These are phyloP conservation scores for Ceyx margarethae DNA, from an alignment of 2,113 vertebrate species.

Conservation along the genomic window DNA sequence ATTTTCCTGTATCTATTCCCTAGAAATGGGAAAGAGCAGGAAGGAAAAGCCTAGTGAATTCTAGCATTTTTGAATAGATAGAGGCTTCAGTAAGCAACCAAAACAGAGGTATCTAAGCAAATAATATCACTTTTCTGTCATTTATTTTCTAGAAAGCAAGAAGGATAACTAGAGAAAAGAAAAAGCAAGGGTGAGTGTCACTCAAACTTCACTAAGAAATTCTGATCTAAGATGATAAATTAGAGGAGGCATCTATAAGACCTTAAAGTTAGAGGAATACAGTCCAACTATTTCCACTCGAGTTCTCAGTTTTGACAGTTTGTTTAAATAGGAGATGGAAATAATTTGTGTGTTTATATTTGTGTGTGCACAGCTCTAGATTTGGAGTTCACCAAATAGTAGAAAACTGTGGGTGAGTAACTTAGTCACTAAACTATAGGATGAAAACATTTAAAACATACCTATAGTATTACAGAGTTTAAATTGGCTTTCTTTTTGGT, in stretches of 20 bases:
- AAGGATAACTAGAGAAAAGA: background rate
- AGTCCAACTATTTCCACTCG: background rate
- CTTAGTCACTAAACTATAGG: background rate
- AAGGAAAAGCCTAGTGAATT: background rate
- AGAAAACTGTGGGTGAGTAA: background rate
- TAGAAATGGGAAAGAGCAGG: background rate
- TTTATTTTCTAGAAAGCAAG: background rate
- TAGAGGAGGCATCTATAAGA: background rate
- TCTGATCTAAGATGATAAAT: background rate
- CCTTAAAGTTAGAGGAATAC: background rate
- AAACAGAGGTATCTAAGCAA: background rate
- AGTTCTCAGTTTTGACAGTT: background rate
- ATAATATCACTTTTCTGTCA: background rate
- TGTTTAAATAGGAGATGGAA: background rate
- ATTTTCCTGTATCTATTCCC: background rate
- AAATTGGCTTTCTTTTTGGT: background rate
- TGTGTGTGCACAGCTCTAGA: background rate
- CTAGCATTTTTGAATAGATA: background rate
- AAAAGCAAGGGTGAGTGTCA: background rate
- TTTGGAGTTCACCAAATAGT: background rate
- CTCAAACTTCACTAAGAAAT: background rate
- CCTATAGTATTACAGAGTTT: background rate
- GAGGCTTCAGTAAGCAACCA: background rate
- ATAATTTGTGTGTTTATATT: background rate
- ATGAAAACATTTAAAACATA: background rate